phyloP scores from a whole-genome alignment of 2,888 invertebrate genomes.

The Drosophila demipolita region DNA sequence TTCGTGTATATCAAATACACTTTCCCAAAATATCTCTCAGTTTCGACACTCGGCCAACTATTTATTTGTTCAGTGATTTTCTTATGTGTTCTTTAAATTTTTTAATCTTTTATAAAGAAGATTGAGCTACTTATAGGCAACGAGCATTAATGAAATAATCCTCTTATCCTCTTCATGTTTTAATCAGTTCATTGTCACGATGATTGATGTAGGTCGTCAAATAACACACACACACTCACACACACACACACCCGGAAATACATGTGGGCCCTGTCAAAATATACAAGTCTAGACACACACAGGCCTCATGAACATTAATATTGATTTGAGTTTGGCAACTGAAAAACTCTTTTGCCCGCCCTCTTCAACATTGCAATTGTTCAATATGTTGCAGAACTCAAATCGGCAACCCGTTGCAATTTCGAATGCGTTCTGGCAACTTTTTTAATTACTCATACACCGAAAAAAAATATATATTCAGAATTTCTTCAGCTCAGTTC shows the following conservation, averaged over 20 bases:
- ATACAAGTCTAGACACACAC: slow-evolving; percentile 33
- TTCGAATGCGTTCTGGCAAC: slow-evolving; percentile 43
- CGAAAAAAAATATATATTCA: not conserved
- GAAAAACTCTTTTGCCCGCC: slow-evolving; percentile 1
- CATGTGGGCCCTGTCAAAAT: slow-evolving; percentile 54
- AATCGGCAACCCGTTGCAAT: slow-evolving; percentile 40
- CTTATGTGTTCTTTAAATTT: not conserved
- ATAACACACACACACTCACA: slow-evolving; percentile 7
- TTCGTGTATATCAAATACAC: not conserved
- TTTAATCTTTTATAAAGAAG: slow-evolving; percentile 4
- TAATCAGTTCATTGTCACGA: slow-evolving; percentile 62
- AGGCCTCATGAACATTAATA: slow-evolving; percentile 10
- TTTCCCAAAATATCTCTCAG: not conserved
- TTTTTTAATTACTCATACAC: slow-evolving; percentile 65
- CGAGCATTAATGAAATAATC: slow-evolving; percentile 35
- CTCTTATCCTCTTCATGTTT: slow-evolving; percentile 60
- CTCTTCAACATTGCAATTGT: slow-evolving; percentile 12
- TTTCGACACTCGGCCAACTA: not conserved
- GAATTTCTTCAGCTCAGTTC: not conserved
- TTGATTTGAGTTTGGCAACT: slow-evolving; percentile 20
- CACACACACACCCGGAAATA: not conserved
- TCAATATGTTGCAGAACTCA: slow-evolving; percentile 37
- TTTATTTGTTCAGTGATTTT: slow-evolving; percentile 12
- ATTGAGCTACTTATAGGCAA: not conserved
- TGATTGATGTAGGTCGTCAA: slow-evolving; percentile 60